Conservation (phyloP, 2,113 vertebrate genomes). For the Rhinoderma darwinii region DNA sequence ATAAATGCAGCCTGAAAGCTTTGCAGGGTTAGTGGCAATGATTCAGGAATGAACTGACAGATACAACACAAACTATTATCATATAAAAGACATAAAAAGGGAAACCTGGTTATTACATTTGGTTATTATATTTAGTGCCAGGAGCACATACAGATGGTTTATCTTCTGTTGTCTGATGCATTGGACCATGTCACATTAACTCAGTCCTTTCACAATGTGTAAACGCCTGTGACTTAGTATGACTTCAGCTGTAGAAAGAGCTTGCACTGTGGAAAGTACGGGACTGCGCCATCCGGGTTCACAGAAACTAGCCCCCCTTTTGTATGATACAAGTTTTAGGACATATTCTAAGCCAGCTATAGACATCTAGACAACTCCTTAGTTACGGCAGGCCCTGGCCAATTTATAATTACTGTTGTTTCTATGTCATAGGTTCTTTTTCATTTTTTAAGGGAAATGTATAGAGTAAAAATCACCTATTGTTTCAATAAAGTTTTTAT, state of each 20-base stretch:
- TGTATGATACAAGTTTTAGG: too few relatives aligned
- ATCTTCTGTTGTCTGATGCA: constrained; percentile 6
- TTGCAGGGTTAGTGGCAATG: neutral
- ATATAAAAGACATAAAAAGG: neutral
- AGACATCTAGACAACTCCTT: neutral
- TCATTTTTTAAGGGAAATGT: neutral
- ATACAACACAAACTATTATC: neutral
- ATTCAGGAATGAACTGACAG: neutral
- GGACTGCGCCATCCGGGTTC: neutral
- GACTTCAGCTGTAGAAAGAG: neutral
- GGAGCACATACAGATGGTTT: neutral
- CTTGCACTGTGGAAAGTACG: neutral
- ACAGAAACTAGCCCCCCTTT: neutral
- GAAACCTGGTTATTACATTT: neutral
- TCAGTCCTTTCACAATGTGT: neutral
- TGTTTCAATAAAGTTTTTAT: too few relatives aligned
- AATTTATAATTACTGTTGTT: too few relatives aligned
- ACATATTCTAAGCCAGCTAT: neutral
- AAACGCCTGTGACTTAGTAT: neutral
- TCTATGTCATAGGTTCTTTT: neutral
- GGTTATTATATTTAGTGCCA: neutral
- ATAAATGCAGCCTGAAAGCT: neutral
- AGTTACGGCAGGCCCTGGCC: neutral
- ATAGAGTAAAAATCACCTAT: too few relatives aligned
- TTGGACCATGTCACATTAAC: neutral